These are phyloP conservation scores for Theonella swinhoei DNA, from an alignment of 37 sponge, comb jelly and placozoan genomes.

Conservation along the genomic window DNA sequence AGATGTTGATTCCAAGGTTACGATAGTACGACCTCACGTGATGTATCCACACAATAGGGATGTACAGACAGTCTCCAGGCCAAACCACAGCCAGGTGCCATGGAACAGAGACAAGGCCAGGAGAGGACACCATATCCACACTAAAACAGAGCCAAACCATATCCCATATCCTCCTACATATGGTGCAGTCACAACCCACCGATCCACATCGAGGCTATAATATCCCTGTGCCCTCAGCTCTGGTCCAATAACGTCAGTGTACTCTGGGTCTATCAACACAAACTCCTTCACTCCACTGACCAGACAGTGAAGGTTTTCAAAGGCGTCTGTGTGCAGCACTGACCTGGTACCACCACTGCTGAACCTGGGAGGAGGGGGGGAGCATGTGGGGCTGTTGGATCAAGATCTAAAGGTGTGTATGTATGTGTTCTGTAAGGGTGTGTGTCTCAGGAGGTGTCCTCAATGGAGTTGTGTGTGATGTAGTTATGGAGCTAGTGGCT, in stretches of 20 bases:
- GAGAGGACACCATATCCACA: constrained; percentile 71
- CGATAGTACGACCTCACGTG: constrained; percentile 65
- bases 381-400: not conserved
- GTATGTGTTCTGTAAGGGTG: no score
- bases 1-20: constrained; percentile 70
- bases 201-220: constrained; percentile 70
- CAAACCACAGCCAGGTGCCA: constrained; percentile 61
- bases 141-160: no score
- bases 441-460: no score
- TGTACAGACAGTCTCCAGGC: constrained; percentile 76
- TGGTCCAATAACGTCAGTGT: constrained; percentile 61
- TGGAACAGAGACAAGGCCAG: constrained; percentile 53
- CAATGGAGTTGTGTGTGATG: no score
- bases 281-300: constrained; percentile 72
- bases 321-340: constrained; percentile 74
- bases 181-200: constrained; percentile 27
- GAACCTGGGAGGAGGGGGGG: constrained; percentile 39
- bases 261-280: constrained; percentile 62
- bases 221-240: constrained; percentile 51
- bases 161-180: no score
- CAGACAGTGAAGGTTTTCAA: constrained; percentile 81
- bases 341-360: constrained; percentile 88
- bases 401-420: no score
- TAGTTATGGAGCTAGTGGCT: no score
- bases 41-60: constrained; percentile 75